Conservation (phyloP, 2,888 invertebrate genomes). For the Rotaria socialis region DNA sequence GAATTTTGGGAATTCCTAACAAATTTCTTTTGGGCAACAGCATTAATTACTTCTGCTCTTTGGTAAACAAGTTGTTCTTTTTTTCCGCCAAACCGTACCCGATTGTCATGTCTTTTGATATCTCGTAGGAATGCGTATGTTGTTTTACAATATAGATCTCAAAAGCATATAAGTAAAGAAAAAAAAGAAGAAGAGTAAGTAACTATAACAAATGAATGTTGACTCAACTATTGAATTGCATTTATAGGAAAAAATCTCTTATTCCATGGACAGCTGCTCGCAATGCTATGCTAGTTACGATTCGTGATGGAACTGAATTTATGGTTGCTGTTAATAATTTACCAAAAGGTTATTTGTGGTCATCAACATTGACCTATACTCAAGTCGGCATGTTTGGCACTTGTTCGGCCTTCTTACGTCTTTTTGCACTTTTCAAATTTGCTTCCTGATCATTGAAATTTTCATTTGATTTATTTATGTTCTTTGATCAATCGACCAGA, state of each 20-base stretch:
- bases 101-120: background rate
- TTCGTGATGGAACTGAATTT: constrained; percentile 15
- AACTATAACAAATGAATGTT: too few relatives aligned
- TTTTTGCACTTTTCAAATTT: background rate
- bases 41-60: constrained; percentile 43
- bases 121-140: background rate
- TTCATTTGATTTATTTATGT: too few relatives aligned
- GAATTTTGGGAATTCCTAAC: constrained; percentile 44
- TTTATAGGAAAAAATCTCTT: background rate
- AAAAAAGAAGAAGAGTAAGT: constrained; percentile 34
- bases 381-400: constrained; percentile 14
- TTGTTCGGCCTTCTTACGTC: background rate
- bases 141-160: background rate
- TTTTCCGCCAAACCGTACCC: background rate
- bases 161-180: background rate
- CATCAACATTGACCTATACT: background rate
- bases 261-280: constrained; percentile 3
- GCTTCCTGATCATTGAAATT: too few relatives aligned
- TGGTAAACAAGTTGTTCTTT: background rate
- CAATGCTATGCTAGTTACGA: background rate
- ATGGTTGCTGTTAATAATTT: constrained; percentile 13
- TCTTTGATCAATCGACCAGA: too few relatives aligned
- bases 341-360: background rate
- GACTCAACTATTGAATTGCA: too few relatives aligned
- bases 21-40: constrained; percentile 42